Evolutionary conservation across 2,888 invertebrate genomes (phyloP).

Genomic region (Mythimna pallens): DNA sequence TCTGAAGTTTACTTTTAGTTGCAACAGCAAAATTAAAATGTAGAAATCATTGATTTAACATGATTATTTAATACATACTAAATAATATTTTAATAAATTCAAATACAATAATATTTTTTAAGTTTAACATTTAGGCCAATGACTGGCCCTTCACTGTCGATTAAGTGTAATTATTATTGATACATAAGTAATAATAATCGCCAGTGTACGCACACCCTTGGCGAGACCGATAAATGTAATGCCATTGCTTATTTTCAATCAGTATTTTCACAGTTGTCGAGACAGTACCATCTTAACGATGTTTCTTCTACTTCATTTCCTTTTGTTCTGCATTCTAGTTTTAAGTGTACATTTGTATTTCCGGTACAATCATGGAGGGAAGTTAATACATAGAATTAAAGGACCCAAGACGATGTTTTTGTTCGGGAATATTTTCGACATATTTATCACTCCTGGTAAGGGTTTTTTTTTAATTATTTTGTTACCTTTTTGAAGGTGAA

Average conservation of each 20-base stretch:
- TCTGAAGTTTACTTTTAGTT: no score
- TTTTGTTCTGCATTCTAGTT: conserved; percentile 23
- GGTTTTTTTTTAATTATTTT: conserved; percentile 3
- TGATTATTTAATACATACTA: no score
- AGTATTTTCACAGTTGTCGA: conserved; percentile 28
- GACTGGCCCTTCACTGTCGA: not conserved
- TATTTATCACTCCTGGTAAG: conserved; percentile 54
- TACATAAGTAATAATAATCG: not conserved
- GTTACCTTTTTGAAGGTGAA: not conserved
- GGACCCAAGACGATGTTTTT: conserved; percentile 49
- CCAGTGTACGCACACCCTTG: conserved; percentile 8
- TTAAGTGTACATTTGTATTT: conserved; percentile 45
- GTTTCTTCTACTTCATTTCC: conserved; percentile 20
- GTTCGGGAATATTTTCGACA: conserved; percentile 50
- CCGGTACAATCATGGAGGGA: conserved; percentile 40
- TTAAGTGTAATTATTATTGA: not conserved
- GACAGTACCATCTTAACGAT: conserved; percentile 11
- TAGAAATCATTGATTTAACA: no score
- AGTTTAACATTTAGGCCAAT: no score
- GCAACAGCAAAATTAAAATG: no score
- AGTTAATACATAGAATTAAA: conserved; percentile 53
- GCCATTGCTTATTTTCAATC: not conserved
- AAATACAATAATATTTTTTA: no score
- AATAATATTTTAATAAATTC: no score
- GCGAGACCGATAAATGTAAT: not conserved